phyloP scores from a whole-genome alignment of 2,888 invertebrate species.

The Catonia carolina region DNA sequence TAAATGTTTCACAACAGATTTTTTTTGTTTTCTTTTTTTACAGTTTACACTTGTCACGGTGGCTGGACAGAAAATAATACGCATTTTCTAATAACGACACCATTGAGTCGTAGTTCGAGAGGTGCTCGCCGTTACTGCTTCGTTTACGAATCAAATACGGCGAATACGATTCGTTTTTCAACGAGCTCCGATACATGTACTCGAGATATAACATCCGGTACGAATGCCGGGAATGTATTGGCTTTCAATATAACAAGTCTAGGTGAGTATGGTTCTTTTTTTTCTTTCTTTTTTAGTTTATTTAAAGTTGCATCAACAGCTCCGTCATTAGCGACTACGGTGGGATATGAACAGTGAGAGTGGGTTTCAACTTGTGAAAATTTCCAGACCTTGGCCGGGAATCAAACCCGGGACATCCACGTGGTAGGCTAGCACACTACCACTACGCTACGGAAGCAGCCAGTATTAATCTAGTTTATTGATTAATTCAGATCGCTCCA shows the following conservation, averaged over 20 bases:
- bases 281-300: too few species aligned
- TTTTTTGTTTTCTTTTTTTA: too few species aligned
- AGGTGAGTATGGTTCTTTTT: slow-evolving; percentile 53
- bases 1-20: too few species aligned
- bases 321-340: too few species aligned
- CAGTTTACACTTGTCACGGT: slow-evolving; percentile 85
- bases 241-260: slow-evolving; percentile 64
- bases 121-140: slow-evolving; percentile 67
- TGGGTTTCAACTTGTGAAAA: too few species aligned
- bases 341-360: background rate
- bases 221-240: slow-evolving; percentile 48
- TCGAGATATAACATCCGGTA: slow-evolving; percentile 48
- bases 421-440: too few species aligned
- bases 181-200: slow-evolving; percentile 60
- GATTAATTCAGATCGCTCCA: too few species aligned
- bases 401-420: too few species aligned
- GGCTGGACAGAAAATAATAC: slow-evolving; percentile 83
- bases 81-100: slow-evolving; percentile 76
- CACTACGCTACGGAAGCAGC: too few species aligned
- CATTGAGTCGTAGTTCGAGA: slow-evolving; percentile 58
- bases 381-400: too few species aligned
- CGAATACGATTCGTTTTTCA: slow-evolving; percentile 49
- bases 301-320: too few species aligned
- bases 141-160: slow-evolving; percentile 52
- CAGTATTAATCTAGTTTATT: background rate